These are phyloP conservation scores for Pollenia angustigena DNA, from an alignment of 2,888 invertebrate species.

Conservation along the genomic window DNA sequence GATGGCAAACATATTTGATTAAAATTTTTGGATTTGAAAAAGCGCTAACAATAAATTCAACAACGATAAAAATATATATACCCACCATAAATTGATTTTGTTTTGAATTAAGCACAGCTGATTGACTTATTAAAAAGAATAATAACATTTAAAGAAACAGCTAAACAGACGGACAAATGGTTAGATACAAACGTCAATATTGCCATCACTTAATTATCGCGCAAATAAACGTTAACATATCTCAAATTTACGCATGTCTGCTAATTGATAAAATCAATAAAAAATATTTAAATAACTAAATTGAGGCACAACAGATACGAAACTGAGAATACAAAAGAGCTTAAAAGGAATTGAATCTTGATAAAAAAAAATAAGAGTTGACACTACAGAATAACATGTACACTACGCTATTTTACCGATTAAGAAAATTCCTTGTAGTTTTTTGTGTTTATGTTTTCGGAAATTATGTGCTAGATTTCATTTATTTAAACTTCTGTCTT, in stretches of 20 bases:
- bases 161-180: not conserved
- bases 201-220: slow-evolving; percentile 41
- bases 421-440: too few species aligned
- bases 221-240: slow-evolving; percentile 35
- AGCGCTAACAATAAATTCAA: not conserved
- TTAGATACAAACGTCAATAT: not conserved
- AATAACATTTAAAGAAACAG: not conserved
- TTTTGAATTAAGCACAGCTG: not conserved
- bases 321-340: not conserved
- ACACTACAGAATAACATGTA: too few species aligned
- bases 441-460: too few species aligned
- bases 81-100: not conserved
- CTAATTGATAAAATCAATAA: slow-evolving; percentile 60
- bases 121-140: slow-evolving; percentile 13
- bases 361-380: not conserved
- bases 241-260: slow-evolving; percentile 56
- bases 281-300: slow-evolving; percentile 41
- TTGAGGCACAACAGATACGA: slow-evolving; percentile 6
- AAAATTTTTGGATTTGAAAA: not conserved
- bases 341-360: slow-evolving; percentile 5
- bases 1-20: too few species aligned
- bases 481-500: slow-evolving; percentile 8
- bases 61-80: not conserved
- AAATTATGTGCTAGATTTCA: not conserved
- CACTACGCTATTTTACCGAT: too few species aligned